Percentiles rank a stretch among this genome's conserved stretches.
phyloP scores from a whole-genome alignment of 2,797 vertebrate genomes.

The Acomys russatus region DNA sequence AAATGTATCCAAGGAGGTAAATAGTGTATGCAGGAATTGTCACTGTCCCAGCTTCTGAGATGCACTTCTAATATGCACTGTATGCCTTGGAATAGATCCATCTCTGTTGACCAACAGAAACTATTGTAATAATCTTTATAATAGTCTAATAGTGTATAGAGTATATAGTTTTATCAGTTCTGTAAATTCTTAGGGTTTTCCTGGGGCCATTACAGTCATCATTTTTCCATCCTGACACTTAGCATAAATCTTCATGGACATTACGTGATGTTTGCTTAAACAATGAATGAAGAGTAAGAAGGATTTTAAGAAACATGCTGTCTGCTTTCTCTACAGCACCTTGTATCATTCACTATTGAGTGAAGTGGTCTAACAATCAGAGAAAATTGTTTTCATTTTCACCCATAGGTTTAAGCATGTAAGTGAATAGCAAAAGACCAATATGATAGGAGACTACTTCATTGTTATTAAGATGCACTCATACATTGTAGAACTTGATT shows the following conservation, averaged over 20 bases:
- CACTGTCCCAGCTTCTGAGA: background rate
- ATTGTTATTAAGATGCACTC: conserved; percentile 18
- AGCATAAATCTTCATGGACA: background rate
- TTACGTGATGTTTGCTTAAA: background rate
- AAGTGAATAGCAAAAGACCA: conserved; percentile 16
- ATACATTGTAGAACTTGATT: conserved; percentile 7
- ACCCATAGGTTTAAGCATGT: background rate
- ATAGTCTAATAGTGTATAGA: background rate
- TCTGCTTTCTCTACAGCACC: background rate
- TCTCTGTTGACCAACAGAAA: background rate
- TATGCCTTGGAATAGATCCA: background rate
- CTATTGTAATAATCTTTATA: background rate
- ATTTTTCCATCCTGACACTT: background rate
- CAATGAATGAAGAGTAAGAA: background rate
- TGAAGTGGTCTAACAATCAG: background rate
- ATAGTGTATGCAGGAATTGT: background rate
- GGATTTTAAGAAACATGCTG: background rate
- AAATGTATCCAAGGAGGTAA: background rate
- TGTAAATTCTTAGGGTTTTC: background rate
- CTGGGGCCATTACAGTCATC: fast-evolving
- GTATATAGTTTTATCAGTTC: background rate
- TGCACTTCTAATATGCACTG: background rate
- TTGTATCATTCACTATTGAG: background rate
- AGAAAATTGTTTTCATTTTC: conserved; percentile 1
- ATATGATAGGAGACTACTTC: background rate